A percentile compares a stretch with the other conserved stretches of the same genome.
Evolutionary conservation across 2,888 invertebrate genomes (phyloP).

Genomic region (Minunthozetes semirufus): DNA sequence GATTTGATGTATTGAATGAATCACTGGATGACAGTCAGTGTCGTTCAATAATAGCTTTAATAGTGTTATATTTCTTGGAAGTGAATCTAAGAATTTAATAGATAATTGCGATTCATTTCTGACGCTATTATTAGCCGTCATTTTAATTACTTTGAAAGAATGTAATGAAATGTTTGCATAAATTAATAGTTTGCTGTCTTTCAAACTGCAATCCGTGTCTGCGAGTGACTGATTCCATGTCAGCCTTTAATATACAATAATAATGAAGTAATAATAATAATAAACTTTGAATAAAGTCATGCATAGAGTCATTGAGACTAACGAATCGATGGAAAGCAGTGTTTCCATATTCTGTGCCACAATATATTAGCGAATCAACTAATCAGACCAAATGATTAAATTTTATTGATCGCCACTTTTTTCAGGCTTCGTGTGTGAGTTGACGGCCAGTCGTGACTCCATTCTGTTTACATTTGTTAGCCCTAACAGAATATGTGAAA

Average conservation of each 20-base stretch:
- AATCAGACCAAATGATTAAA: conserved; percentile 30
- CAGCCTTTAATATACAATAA: conserved; percentile 23
- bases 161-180: conserved; percentile 10
- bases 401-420: conserved; percentile 25
- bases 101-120: neutral
- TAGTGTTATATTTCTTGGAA: neutral
- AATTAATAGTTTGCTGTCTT: conserved; percentile 17
- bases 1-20: too few relatives aligned
- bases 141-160: conserved; percentile 17
- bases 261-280: neutral
- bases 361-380: conserved; percentile 25
- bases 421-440: conserved; percentile 3
- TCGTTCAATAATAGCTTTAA: too few relatives aligned
- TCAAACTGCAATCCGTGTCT: conserved; percentile 16
- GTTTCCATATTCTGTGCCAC: neutral
- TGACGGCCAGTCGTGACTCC: conserved; percentile 21
- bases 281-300: conserved; percentile 8
- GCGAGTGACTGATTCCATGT: conserved; percentile 1
- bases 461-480: neutral
- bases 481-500: conserved; percentile 9
- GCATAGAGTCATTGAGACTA: neutral
- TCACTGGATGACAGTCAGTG: too few relatives aligned
- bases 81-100: neutral
- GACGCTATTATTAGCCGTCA: neutral
- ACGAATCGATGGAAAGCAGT: neutral